A percentile compares a stretch with the other conserved stretches of the same genome.
Evolutionary conservation across 2,797 vertebrate species (phyloP).

Genomic region (Sebastes hubbsi): DNA sequence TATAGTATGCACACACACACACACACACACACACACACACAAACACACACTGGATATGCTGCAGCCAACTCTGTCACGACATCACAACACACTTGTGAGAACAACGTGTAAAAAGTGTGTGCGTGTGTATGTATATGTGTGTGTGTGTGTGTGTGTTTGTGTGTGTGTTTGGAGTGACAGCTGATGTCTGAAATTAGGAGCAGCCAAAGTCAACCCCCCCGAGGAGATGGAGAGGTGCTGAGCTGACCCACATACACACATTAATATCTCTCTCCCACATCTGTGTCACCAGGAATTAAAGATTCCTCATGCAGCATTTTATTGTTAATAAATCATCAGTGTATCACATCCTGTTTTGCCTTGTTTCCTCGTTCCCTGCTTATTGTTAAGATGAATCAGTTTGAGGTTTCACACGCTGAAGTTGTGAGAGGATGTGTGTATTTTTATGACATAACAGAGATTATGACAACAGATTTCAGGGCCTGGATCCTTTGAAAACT

Average conservation of each 20-base stretch:
- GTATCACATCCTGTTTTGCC: background rate
- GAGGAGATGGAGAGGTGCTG: constrained; percentile 44
- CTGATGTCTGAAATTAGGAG: constrained; percentile 62
- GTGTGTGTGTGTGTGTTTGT: background rate
- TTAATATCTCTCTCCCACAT: background rate
- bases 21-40: background rate
- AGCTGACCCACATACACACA: background rate
- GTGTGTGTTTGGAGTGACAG: constrained; percentile 22
- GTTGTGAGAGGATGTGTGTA: background rate
- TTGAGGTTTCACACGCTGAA: background rate
- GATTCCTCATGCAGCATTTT: background rate
- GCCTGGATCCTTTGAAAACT: background rate
- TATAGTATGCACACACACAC: background rate
- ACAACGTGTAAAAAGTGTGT: background rate
- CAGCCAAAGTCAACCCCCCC: constrained; percentile 43
- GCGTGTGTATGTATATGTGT: background rate
- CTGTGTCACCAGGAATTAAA: background rate
- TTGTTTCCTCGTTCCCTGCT: background rate
- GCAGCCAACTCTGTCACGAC: background rate
- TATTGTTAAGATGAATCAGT: background rate
- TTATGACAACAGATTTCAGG: background rate
- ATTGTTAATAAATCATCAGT: background rate
- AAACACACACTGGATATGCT: background rate
- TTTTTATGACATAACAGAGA: background rate
- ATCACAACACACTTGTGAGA: constrained; percentile 10